These are phyloP conservation scores for Mesopsocus fuscifrons DNA, from an alignment of 2,888 invertebrate genomes.

Conservation along the genomic window DNA sequence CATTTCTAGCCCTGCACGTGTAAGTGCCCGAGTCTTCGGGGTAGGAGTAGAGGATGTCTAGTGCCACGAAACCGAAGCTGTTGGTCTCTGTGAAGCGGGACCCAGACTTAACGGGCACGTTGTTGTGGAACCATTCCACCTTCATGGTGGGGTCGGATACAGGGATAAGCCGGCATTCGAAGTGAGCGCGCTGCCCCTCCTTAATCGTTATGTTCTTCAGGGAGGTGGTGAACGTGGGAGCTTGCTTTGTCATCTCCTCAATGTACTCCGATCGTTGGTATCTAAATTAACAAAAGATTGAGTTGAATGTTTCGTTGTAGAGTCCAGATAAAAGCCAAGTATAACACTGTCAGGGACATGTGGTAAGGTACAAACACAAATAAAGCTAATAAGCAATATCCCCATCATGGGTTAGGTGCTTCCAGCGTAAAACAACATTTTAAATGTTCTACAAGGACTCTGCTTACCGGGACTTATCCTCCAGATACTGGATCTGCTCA, in stretches of 20 bases:
- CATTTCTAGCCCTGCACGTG: slow-evolving; percentile 82
- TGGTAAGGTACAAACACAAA: no score
- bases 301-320: no score
- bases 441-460: no score
- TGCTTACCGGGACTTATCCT: slow-evolving; percentile 68
- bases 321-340: no score
- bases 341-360: no score
- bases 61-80: slow-evolving; percentile 92
- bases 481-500: slow-evolving; percentile 75
- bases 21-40: slow-evolving; percentile 95
- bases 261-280: slow-evolving; percentile 53
- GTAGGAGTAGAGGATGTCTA: slow-evolving; percentile 88
- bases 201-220: slow-evolving; percentile 80
- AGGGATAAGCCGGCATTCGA: slow-evolving; percentile 84
- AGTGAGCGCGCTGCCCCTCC: slow-evolving; percentile 87
- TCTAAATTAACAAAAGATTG: no score
- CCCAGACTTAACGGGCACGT: slow-evolving; percentile 68
- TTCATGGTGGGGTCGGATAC: slow-evolving; percentile 85
- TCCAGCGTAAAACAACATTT: no score
- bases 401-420: no score
- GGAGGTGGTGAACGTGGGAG: slow-evolving; percentile 84
- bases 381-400: no score
- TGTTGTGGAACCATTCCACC: slow-evolving; percentile 92
- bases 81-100: slow-evolving; percentile 91
- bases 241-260: slow-evolving; percentile 74